Percentiles rank a stretch among this genome's conserved stretches.
These are phyloP conservation scores for Chlorops oryzae DNA, from an alignment of 1,140 invertebrate genomes.

Conservation along the genomic window DNA sequence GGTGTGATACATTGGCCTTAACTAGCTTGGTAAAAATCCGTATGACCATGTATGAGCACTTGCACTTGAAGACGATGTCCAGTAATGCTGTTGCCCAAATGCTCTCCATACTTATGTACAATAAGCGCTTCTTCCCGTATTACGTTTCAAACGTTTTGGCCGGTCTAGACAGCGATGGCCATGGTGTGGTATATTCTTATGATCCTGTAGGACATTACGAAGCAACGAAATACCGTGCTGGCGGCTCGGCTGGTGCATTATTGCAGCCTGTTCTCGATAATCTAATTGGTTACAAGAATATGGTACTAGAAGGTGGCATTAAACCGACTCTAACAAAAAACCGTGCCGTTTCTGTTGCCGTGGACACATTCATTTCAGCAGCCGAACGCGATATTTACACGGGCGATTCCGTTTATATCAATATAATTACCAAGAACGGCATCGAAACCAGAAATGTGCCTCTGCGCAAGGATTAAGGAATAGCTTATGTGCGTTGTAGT, in stretches of 20 bases:
- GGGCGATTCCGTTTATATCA: slow-evolving; percentile 84
- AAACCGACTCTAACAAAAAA: slow-evolving; percentile 62
- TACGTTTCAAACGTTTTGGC: slow-evolving; percentile 94
- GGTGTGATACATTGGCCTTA: slow-evolving; percentile 95
- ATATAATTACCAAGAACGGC: slow-evolving; percentile 86
- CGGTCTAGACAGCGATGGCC: slow-evolving; percentile 80
- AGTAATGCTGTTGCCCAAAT: slow-evolving; percentile 90
- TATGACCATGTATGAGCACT: slow-evolving; percentile 92
- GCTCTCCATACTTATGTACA: slow-evolving; percentile 92
- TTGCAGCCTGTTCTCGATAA: slow-evolving; percentile 84
- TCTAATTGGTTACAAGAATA: slow-evolving; percentile 84
- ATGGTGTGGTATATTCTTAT: slow-evolving; percentile 90
- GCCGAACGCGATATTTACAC: slow-evolving; percentile 96
- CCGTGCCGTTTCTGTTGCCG: slow-evolving; percentile 75
- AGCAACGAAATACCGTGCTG: slow-evolving; percentile 68
- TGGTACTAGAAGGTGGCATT: slow-evolving; percentile 65
- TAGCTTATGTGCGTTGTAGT: too few relatives aligned
- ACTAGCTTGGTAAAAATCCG: slow-evolving; percentile 78
- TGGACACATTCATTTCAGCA: slow-evolving; percentile 94
- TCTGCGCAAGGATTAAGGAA: slow-evolving; percentile 79
- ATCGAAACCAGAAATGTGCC: slow-evolving; percentile 64
- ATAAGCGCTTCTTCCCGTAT: slow-evolving; percentile 97
- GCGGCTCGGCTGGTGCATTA: slow-evolving; percentile 74
- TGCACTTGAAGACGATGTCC: slow-evolving; percentile 90
- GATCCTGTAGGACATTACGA: slow-evolving; percentile 96